Evolutionary conservation across 2,888 invertebrate species (phyloP), one percentile per base, ranked within the genome.

Genomic region (Brachynemurus nebulosus): DNA sequence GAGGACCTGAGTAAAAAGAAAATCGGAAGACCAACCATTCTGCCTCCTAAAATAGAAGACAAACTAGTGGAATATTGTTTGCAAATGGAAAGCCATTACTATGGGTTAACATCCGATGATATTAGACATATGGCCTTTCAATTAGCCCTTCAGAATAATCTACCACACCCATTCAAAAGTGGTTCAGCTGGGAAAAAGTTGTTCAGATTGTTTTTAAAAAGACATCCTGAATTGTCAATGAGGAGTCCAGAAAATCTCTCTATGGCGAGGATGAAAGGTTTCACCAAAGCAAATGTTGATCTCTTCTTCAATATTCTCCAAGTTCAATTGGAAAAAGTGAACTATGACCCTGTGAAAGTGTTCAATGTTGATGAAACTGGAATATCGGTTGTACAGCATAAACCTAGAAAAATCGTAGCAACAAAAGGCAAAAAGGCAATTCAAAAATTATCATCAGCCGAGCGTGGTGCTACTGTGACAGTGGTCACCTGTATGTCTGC

Each of bases 281-380:
- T 58, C 45, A 59, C 56, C 48, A 50, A 52, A 52, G 47, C 50
- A 43, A 52, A 55, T 12, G 51, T 53, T 16, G 43, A 51, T n/a
- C n/a, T 37, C 19, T 54, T 57, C 54, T 55, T 50, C 49, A 48
- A 55, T 36, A 50, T 56, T 44, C 50, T 55, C 44, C 50, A 54
- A 44, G 42, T 47, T 14, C 39, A 50, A 44, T 46, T 51, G 48
- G 35, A 47, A 35, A 54, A 55, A 51, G 47, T 53, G 45, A 50
- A 53, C 34, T 37, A 48, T 48, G 42, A 50, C 25, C 44, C 49
- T 36, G 37, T 50, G 42, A 38, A 47, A n/a, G 49, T 52, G 6
- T 53, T 30, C 19, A 57, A 57, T 47, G 51, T 55, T 7, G 56
- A 58, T 40, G 58, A 56, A 47, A 57, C 52, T 9, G 57, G 55